Percentiles rank a stretch among this genome's conserved stretches.
These are phyloP conservation scores for Hucho hucho DNA, from an alignment of 2,113 vertebrate species.

Conservation along the genomic window DNA sequence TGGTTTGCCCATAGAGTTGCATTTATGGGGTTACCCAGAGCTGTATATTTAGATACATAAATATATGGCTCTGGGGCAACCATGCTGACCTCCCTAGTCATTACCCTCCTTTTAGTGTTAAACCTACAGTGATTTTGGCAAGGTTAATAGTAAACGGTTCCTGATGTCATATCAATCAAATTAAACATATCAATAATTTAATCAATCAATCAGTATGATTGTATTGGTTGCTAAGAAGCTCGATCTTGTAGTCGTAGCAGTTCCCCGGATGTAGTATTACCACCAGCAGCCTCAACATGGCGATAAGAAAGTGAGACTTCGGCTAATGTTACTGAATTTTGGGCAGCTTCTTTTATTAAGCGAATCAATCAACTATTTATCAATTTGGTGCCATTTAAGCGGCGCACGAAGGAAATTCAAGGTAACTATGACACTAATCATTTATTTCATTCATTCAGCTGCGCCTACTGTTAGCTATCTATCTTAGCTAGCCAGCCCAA, in stretches of 20 bases:
- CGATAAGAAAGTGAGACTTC: conserved; percentile 71
- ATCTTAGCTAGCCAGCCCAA: background rate
- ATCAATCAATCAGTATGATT: too few species aligned
- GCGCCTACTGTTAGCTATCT: background rate
- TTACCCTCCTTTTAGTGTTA: too few species aligned
- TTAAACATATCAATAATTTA: too few species aligned
- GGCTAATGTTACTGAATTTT: conserved; percentile 58
- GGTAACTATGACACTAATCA: conserved; percentile 43
- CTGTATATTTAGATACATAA: too few species aligned
- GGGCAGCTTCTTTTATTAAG: conserved; percentile 12
- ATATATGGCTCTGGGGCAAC: too few species aligned
- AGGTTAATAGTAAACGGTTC: too few species aligned
- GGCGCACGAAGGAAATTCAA: conserved; percentile 7
- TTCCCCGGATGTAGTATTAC: conserved; percentile 70
- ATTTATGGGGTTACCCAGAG: too few species aligned
- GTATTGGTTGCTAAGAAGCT: too few species aligned
- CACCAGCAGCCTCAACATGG: conserved; percentile 67
- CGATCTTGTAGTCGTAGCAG: conserved; percentile 8
- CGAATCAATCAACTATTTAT: conserved; percentile 1
- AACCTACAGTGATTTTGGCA: too few species aligned
- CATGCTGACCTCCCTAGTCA: too few species aligned
- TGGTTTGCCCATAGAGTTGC: too few species aligned
- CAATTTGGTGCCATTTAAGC: conserved; percentile 9
- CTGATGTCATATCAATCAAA: too few species aligned
- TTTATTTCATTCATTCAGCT: background rate